Evolutionary conservation across 2,113 vertebrate species (phyloP).

Genomic region (Rhinogobius similis): DNA sequence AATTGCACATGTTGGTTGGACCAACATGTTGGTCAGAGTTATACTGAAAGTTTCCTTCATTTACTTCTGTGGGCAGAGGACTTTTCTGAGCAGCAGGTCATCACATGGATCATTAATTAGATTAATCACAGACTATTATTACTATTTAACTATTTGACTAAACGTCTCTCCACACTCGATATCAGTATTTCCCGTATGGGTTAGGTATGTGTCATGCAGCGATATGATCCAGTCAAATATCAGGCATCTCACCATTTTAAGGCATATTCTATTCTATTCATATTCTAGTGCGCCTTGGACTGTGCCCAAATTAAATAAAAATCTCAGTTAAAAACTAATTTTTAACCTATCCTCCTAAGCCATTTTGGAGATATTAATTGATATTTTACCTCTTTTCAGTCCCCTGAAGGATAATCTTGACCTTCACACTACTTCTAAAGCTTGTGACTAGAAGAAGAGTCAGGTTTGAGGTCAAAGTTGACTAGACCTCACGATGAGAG

Average conservation of each 20-base stretch:
- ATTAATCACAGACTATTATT: not conserved
- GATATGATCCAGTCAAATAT: not conserved
- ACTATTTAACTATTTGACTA: no score
- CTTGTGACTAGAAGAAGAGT: not conserved
- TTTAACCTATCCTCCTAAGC: no score
- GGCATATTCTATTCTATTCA: not conserved
- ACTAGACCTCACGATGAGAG: no score
- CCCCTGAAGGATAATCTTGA: not conserved
- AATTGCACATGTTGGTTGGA: not conserved
- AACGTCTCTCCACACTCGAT: not conserved
- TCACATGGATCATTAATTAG: not conserved
- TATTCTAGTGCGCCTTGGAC: no score
- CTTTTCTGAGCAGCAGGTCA: not conserved
- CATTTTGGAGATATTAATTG: no score
- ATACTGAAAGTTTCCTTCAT: no score
- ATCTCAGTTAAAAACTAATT: not conserved
- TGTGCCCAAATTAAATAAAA: not conserved
- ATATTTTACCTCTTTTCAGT: not conserved
- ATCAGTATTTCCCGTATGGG: not conserved
- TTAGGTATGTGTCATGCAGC: not conserved
- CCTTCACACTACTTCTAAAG: not conserved
- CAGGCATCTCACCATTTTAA: constrained; percentile 23
- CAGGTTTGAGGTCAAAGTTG: not conserved
- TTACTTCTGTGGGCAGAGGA: no score
- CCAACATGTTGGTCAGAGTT: not conserved